Evolutionary conservation across 2,888 invertebrate species (phyloP).

Genomic region (Clepsis dumicolana): DNA sequence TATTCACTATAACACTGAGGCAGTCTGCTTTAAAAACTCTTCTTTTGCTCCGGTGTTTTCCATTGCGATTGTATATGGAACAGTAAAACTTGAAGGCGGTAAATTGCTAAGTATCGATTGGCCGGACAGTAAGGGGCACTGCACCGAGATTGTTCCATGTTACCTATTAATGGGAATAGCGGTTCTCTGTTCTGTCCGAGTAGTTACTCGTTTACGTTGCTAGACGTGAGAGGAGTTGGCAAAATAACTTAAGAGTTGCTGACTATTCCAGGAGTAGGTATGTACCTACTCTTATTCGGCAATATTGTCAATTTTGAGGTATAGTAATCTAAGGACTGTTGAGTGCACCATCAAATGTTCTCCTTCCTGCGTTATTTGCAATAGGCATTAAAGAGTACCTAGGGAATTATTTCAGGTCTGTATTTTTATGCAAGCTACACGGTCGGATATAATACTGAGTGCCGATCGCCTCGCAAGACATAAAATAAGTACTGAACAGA

Average conservation of each 20-base stretch:
- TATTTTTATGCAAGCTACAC: too few relatives aligned
- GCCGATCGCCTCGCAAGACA: too few relatives aligned
- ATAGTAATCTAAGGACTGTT: not conserved
- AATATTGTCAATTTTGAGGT: not conserved
- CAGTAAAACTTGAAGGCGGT: conserved; percentile 61
- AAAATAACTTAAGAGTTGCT: conserved; percentile 17
- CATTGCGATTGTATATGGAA: conserved; percentile 56
- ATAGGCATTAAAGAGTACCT: too few relatives aligned
- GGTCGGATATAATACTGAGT: too few relatives aligned
- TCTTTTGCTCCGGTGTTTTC: not conserved
- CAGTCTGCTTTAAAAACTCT: not conserved
- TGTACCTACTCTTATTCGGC: too few relatives aligned
- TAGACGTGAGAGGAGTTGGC: conserved; percentile 24
- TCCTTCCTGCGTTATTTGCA: not conserved
- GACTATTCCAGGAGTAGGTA: conserved; percentile 3
- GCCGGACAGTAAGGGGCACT: conserved; percentile 63
- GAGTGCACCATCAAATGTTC: not conserved
- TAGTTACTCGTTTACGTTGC: conserved; percentile 23
- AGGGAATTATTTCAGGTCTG: too few relatives aligned
- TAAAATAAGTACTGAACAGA: too few relatives aligned
- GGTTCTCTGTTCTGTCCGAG: conserved; percentile 50
- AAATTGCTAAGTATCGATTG: conserved; percentile 76
- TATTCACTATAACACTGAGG: not conserved
- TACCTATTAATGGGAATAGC: conserved; percentile 65
- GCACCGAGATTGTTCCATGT: conserved; percentile 66